phyloP scores from a whole-genome alignment of 2,797 vertebrate genomes.

The Gambelia wislizenii region DNA sequence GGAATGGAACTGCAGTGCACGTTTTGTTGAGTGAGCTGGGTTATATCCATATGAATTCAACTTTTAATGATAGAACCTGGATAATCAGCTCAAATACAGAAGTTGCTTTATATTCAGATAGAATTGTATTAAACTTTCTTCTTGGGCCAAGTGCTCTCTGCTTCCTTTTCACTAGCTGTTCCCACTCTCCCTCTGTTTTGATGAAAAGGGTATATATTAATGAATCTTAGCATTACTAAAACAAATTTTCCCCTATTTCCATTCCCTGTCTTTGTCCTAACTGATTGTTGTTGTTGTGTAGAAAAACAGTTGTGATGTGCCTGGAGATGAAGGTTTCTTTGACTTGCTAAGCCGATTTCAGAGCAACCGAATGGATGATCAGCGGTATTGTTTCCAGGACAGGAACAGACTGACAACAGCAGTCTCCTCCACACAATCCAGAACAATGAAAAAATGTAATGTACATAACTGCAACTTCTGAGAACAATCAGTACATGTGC shows the following conservation, averaged over 20 bases:
- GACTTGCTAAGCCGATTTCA: slow-evolving; percentile 96
- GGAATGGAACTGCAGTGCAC: background rate
- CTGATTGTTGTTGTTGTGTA: slow-evolving; percentile 65
- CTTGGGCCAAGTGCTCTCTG: background rate
- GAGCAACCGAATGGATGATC: slow-evolving; percentile 98
- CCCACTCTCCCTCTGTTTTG: background rate
- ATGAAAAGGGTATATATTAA: background rate
- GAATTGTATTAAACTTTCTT: background rate
- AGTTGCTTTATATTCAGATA: background rate
- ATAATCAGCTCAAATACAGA: background rate
- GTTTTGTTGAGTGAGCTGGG: background rate
- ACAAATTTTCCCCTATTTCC: background rate
- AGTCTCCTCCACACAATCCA: slow-evolving; percentile 78
- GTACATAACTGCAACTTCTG: rapidly evolving
- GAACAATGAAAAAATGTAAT: slow-evolving; percentile 86
- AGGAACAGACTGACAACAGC: slow-evolving; percentile 76
- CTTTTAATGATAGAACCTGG: background rate
- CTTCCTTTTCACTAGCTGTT: background rate
- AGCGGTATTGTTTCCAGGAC: slow-evolving; percentile 89
- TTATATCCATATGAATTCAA: background rate
- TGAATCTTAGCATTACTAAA: background rate
- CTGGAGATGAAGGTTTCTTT: slow-evolving; percentile 95
- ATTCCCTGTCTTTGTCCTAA: slow-evolving; percentile 10
- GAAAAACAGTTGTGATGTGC: slow-evolving; percentile 83
- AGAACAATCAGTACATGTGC: background rate